Base-by-base conservation (phyloP, 2,888 invertebrate species). In the Lissocephala sabroskyi region DNA sequence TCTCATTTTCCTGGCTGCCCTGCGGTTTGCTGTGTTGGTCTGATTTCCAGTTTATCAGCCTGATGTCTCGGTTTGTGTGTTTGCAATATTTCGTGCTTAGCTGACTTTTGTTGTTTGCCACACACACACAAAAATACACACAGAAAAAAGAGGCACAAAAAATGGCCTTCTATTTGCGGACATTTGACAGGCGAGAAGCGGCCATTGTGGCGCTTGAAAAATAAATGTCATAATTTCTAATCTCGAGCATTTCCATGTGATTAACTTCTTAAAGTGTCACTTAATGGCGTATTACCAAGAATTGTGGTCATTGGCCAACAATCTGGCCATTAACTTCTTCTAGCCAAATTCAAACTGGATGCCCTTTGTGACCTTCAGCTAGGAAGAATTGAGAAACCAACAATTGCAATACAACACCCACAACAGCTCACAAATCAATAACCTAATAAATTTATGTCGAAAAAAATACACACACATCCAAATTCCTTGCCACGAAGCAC, bases 141-240 rank as follows among this genome's bases (percentile, higher is more conserved):
- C 19, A 10, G 30, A 28, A n/a, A n/a, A 28, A 26, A 43, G 48
- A 54, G 54, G n/a, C n/a, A n/a, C n/a, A n/a, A n/a, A n/a, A 59
- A 64, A 67, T 56, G 65, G 48, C 49, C 59, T 37, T 37, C 18
- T 37, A 7, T 23, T 11, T 30, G 30, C 30, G n/a, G 3, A n/a
- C 30, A 30, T 30, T 11, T 11, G 9, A 30, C 11, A 11, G n/a
- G 6, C 30, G 10, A 30, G 51, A 14, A n/a, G 19, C 19, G 5
- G 11, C 36, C 35, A n/a, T 19, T 45, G 41, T 30, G 52, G 43
- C 45, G 30, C 56, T 52, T 57, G 58, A 59, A 56, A 73, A 62
- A 74, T 71, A 59, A 68, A 65, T 65, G 70, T 65, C 78, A 78
- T 76, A 75, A 73, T 78, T 77, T 63, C 67, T 75, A 76, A 76